phyloP scores from a whole-genome alignment of 2,113 vertebrate genomes.

The Arvicanthis niloticus region DNA sequence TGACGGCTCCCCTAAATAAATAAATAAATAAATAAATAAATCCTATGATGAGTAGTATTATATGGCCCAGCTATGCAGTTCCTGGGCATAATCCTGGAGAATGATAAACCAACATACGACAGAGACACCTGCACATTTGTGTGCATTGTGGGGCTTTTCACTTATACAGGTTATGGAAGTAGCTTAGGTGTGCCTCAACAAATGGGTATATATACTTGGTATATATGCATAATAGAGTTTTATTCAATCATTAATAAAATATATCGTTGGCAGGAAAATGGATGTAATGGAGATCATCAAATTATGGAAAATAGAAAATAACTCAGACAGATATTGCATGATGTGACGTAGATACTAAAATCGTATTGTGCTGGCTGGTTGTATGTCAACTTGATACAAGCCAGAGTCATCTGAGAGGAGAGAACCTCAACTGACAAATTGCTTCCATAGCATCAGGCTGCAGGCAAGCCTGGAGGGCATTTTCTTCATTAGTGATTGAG shows the following conservation, averaged over 20 bases:
- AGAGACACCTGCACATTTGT: neutral
- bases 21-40: neutral
- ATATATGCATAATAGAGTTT: neutral
- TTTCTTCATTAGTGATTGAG: neutral
- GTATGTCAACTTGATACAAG: neutral
- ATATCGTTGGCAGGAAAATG: neutral
- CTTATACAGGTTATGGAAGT: neutral
- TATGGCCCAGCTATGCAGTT: neutral
- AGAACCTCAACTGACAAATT: neutral
- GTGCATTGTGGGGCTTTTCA: neutral
- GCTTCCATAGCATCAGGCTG: neutral
- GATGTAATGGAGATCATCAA: neutral
- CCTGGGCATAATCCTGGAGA: neutral
- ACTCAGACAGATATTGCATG: neutral
- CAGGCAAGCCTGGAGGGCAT: neutral
- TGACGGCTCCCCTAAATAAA: neutral
- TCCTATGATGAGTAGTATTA: too few relatives aligned
- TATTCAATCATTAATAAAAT: neutral
- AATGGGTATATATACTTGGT: neutral
- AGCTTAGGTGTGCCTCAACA: neutral
- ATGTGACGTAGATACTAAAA: neutral
- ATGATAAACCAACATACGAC: too few relatives aligned
- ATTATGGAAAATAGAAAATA: neutral
- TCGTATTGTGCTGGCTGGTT: neutral
- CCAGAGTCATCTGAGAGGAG: neutral